Percentiles rank a stretch among this genome's conserved stretches.
These are phyloP conservation scores for Atrina japonica DNA, from an alignment of 2,888 invertebrate species.

Conservation along the genomic window DNA sequence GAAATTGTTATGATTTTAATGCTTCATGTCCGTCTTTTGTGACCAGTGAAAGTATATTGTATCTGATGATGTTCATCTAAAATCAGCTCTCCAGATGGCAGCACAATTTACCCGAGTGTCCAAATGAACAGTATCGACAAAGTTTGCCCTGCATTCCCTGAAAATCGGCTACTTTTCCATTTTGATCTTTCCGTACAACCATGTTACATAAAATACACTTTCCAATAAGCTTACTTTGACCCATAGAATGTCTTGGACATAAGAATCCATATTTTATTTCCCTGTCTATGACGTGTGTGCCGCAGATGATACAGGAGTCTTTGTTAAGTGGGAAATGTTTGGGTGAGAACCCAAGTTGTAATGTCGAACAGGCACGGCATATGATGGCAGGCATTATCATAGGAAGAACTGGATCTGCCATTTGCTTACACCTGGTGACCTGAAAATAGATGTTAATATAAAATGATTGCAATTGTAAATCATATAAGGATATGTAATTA, in stretches of 20 bases:
- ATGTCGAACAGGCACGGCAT: constrained; percentile 32
- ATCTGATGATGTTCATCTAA: no score
- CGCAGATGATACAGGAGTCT: constrained; percentile 41
- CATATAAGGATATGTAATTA: no score
- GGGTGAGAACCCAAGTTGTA: not conserved
- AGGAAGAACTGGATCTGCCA: constrained; percentile 31
- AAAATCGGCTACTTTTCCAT: constrained; percentile 17
- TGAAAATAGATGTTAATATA: no score
- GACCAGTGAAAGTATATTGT: no score
- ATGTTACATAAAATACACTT: constrained; percentile 27
- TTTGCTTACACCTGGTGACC: constrained; percentile 28
- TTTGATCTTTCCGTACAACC: constrained; percentile 19
- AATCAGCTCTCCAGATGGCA: no score
- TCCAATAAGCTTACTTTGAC: constrained; percentile 17
- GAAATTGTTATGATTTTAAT: no score
- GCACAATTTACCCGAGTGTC: constrained; percentile 52
- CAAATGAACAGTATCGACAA: constrained; percentile 58
- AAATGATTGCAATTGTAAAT: no score
- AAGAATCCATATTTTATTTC: not conserved
- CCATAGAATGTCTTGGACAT: constrained; percentile 28
- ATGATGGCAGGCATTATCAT: constrained; percentile 17
- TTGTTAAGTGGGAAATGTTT: constrained; percentile 12
- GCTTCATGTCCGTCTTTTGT: no score
- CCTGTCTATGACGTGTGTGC: constrained; percentile 6
- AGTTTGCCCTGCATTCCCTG: constrained; percentile 37